These are phyloP conservation scores for Enteromius fasciolatus DNA, from an alignment of 2,797 vertebrate species.

Conservation along the genomic window DNA sequence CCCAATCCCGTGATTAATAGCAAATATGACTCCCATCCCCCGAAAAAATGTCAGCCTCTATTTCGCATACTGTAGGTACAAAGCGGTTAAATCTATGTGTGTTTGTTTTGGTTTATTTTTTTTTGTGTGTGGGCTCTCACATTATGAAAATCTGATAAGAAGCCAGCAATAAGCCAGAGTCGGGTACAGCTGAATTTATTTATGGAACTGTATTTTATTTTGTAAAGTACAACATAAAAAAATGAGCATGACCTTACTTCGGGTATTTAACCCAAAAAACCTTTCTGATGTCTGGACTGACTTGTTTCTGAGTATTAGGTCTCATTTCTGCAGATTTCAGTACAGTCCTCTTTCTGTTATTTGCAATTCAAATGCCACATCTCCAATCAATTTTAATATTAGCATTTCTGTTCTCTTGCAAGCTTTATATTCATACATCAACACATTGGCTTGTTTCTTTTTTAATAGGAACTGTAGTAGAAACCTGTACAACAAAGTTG, in stretches of 20 bases:
- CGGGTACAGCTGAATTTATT: not conserved
- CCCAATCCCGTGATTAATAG: too few species aligned
- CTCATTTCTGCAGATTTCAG: not conserved
- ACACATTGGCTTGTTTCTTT: not conserved
- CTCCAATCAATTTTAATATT: not conserved
- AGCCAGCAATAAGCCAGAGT: not conserved
- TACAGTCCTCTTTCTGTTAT: not conserved
- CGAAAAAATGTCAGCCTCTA: too few species aligned
- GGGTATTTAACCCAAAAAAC: not conserved
- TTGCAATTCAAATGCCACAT: not conserved
- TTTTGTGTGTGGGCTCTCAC: too few species aligned
- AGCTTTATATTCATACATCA: not conserved
- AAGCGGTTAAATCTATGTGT: too few species aligned
- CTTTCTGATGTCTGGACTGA: not conserved
- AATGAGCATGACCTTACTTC: not conserved
- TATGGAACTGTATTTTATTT: not conserved
- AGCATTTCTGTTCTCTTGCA: not conserved
- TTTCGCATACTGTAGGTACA: too few species aligned
- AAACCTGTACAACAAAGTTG: not conserved
- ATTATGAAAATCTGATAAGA: too few species aligned
- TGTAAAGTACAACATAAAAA: not conserved
- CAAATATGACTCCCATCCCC: too few species aligned
- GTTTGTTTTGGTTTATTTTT: too few species aligned
- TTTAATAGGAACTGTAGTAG: not conserved
- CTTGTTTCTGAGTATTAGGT: not conserved